phyloP scores from a whole-genome alignment of 1,140 invertebrate genomes.

The Lysiphlebus fabarum region DNA sequence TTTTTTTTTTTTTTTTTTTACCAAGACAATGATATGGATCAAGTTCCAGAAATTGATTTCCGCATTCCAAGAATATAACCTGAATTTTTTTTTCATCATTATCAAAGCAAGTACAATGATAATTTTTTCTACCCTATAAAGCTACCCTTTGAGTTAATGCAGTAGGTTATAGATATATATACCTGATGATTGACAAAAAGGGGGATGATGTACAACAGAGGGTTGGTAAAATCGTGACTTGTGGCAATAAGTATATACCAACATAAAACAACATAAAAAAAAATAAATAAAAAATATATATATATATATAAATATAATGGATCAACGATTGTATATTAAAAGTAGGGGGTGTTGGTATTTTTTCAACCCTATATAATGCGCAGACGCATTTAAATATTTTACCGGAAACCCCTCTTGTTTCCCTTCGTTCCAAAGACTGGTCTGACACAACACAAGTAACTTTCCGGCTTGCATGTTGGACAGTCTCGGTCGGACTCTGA shows the following conservation, averaged over 20 bases:
- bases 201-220: background rate
- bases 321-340: too few relatives aligned
- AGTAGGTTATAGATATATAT: background rate
- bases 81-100: too few relatives aligned
- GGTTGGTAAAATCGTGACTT: background rate
- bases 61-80: constrained; percentile 17
- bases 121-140: too few relatives aligned
- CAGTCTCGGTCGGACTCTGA: constrained; percentile 39
- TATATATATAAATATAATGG: too few relatives aligned
- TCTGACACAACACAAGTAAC: constrained; percentile 27
- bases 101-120: too few relatives aligned
- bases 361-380: constrained; percentile 1
- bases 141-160: background rate
- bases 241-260: too few relatives aligned
- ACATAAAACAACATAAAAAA: too few relatives aligned
- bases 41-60: constrained; percentile 26
- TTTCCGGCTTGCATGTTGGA: constrained; percentile 31
- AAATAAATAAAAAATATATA: too few relatives aligned
- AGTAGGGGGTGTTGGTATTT: too few relatives aligned
- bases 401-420: constrained; percentile 5
- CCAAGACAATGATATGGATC: background rate
- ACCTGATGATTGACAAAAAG: background rate
- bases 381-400: constrained; percentile 16
- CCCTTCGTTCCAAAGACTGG: constrained; percentile 14
- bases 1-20: too few relatives aligned